Percentiles rank a stretch among this genome's conserved stretches.
These are phyloP conservation scores for Burhinus oedicnemus DNA, from an alignment of 2,113 vertebrate genomes.

Conservation along the genomic window DNA sequence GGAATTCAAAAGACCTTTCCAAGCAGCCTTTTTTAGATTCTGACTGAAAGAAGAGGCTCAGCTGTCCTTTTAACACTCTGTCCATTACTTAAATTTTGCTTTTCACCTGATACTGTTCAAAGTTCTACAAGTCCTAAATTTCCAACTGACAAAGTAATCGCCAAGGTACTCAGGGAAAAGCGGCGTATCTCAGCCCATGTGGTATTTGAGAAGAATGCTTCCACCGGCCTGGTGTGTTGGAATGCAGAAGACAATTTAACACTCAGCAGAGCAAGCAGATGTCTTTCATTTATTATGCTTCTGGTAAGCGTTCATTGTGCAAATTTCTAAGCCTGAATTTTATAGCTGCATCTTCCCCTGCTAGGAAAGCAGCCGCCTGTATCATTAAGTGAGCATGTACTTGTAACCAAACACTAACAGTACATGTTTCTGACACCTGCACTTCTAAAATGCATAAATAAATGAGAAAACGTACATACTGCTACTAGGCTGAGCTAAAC, in stretches of 20 bases:
- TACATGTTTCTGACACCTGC: neutral
- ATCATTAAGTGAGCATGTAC: neutral
- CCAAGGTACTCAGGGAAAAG: neutral
- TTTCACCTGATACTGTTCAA: neutral
- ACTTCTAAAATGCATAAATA: neutral
- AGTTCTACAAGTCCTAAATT: neutral
- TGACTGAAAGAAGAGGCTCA: neutral
- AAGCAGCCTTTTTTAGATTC: too few species aligned
- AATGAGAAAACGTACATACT: neutral
- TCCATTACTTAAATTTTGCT: neutral
- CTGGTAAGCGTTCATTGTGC: neutral
- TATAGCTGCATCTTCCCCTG: neutral
- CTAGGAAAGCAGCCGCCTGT: neutral
- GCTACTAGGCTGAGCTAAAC: neutral
- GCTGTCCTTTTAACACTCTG: neutral
- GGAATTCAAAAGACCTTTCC: too few species aligned
- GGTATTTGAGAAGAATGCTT: neutral
- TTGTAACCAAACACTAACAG: neutral
- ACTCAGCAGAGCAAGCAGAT: neutral
- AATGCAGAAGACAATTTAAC: neutral
- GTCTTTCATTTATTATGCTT: neutral
- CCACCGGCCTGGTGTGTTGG: neutral
- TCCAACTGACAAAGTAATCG: neutral
- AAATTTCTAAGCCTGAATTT: neutral
- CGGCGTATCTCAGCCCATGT: neutral